A percentile compares a stretch with the other conserved stretches of the same genome.
Conservation (phyloP, 2,888 invertebrate genomes). For the Hirtodrosophila histrioides region DNA sequence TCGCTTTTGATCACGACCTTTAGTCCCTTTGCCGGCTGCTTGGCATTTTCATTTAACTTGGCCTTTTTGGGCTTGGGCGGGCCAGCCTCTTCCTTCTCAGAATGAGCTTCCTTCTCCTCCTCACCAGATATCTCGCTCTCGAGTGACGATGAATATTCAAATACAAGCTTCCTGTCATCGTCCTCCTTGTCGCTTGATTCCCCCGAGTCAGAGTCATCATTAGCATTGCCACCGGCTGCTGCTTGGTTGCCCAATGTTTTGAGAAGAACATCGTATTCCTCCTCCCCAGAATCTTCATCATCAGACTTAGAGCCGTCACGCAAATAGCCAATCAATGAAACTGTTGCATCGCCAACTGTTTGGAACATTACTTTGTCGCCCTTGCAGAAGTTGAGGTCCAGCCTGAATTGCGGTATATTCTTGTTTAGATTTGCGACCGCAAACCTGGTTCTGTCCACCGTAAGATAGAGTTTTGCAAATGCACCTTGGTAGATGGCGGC, state of each 20-base stretch:
- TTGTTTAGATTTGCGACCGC: conserved; percentile 82
- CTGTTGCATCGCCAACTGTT: conserved; percentile 89
- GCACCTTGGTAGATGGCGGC: conserved; percentile 92
- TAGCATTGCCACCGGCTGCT: conserved; percentile 9
- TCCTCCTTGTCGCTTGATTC: conserved; percentile 47
- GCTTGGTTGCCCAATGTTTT: conserved; percentile 78
- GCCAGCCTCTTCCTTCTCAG: conserved; percentile 85
- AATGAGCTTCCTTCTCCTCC: conserved; percentile 80
- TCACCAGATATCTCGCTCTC: conserved; percentile 49
- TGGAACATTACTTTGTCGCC: conserved; percentile 91
- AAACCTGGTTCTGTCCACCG: conserved; percentile 88
- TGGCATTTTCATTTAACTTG: conserved; percentile 74
- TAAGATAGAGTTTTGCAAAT: conserved; percentile 90
- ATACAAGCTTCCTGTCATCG: conserved; percentile 29
- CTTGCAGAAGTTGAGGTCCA: conserved; percentile 92
- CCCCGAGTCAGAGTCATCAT: conserved; percentile 50
- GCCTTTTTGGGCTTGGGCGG: conserved; percentile 83
- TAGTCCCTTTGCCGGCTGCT: conserved; percentile 81
- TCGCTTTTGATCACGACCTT: conserved; percentile 71
- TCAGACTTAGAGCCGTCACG: conserved; percentile 83
- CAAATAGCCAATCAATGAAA: conserved; percentile 92
- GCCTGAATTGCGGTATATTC: conserved; percentile 87
- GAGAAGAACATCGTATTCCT: conserved; percentile 78
- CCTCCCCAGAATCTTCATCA: conserved; percentile 76
- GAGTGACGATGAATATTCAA: conserved; percentile 42